Conservation (phyloP, 2,888 invertebrate genomes). For the Drosophila borealis region DNA sequence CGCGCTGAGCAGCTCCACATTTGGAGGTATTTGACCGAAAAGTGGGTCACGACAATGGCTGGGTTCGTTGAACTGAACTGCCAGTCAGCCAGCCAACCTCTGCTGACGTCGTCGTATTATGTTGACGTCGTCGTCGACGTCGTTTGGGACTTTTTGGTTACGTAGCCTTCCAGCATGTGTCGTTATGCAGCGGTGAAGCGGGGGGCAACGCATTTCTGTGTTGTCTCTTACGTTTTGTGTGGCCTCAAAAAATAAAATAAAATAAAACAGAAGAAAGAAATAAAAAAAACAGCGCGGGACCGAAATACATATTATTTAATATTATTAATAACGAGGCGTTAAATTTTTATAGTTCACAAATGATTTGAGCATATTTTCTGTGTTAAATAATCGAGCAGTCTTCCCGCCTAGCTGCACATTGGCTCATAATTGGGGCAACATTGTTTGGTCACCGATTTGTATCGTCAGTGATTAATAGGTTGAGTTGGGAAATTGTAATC, state of each 20-base stretch:
- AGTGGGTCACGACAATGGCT: conserved; percentile 85
- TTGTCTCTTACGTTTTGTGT: conserved; percentile 52
- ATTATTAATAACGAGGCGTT: conserved; percentile 64
- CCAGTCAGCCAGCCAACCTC: conserved; percentile 68
- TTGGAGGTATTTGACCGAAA: conserved; percentile 85
- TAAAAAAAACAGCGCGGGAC: conserved; percentile 19
- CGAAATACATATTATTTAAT: conserved; percentile 66
- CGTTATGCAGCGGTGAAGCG: conserved; percentile 22
- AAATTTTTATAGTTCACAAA: conserved; percentile 40
- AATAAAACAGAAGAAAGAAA: conserved; percentile 19
- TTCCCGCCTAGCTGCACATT: background rate
- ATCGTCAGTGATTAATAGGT: conserved; percentile 45
- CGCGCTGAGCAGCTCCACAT: conserved; percentile 83
- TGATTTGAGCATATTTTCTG: conserved; percentile 13
- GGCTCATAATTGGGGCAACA: conserved; percentile 38
- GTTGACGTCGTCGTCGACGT: conserved; percentile 69
- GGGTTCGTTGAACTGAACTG: conserved; percentile 85
- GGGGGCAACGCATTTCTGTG: conserved; percentile 29
- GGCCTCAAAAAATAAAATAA: conserved; percentile 66
- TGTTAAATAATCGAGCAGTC: conserved; percentile 42
- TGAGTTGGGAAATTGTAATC: conserved; percentile 22
- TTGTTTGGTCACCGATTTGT: conserved; percentile 27
- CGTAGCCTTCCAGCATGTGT: conserved; percentile 71
- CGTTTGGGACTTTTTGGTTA: conserved; percentile 73
- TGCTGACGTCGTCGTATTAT: conserved; percentile 60